A percentile compares a stretch with the other conserved stretches of the same genome.
Evolutionary conservation across 2,113 vertebrate genomes (phyloP).

Genomic region (Sciurus niger): DNA sequence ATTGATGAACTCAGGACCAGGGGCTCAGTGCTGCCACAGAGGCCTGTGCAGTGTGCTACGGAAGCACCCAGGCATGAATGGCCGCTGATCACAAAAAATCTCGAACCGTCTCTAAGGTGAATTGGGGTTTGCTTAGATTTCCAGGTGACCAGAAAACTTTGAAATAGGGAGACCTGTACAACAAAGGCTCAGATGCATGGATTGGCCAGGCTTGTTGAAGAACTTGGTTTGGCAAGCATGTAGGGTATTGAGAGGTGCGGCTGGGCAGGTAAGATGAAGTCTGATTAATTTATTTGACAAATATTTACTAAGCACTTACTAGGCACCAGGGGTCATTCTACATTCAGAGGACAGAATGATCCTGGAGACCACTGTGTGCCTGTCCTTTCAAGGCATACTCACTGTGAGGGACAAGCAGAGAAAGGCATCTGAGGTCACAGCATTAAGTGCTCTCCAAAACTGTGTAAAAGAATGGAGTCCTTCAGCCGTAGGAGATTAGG

Average conservation of each 20-base stretch:
- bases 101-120: background rate
- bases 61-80: background rate
- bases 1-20: background rate
- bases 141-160: background rate
- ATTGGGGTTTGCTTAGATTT: background rate
- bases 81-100: background rate
- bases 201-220: background rate
- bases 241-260: background rate
- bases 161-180: background rate
- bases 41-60: background rate
- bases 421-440: no score
- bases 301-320: background rate
- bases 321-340: background rate
- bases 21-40: background rate
- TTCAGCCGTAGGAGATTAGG: background rate
- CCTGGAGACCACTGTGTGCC: fast-evolving
- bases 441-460: background rate
- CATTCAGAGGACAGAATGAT: background rate
- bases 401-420: fast-evolving
- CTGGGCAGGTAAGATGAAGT: background rate
- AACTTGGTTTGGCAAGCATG: background rate
- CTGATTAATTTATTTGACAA: background rate
- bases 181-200: background rate
- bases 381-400: background rate
- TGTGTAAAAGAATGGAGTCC: background rate